Conservation (phyloP, 2,797 vertebrate genomes). For the Mus spretus region DNA sequence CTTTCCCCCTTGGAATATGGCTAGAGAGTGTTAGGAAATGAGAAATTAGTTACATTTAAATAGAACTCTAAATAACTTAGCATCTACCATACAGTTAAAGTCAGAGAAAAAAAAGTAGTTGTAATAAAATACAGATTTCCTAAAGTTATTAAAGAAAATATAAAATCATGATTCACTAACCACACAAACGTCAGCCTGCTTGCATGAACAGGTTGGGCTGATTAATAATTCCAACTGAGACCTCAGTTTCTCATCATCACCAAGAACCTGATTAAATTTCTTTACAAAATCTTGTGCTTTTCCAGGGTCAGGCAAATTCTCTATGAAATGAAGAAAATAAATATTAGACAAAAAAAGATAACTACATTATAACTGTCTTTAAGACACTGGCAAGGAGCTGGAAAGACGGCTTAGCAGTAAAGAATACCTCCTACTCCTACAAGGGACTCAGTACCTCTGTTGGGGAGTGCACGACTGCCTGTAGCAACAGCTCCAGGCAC, state of each 20-base stretch:
- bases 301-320: conserved; percentile 98
- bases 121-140: conserved; percentile 44
- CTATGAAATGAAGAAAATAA: conserved; percentile 87
- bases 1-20: not conserved
- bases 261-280: conserved; percentile 99
- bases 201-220: conserved; percentile 98
- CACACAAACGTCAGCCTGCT: conserved; percentile 99
- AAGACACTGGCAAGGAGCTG: conserved; percentile 11
- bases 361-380: conserved; percentile 36
- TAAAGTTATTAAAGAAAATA: not conserved
- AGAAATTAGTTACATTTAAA: conserved; percentile 26
- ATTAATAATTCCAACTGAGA: conserved; percentile 96
- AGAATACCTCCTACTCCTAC: not conserved
- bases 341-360: conserved; percentile 27
- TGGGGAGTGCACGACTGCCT: not conserved
- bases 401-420: not conserved
- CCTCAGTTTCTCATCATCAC: conserved; percentile 97
- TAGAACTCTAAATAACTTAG: not conserved
- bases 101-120: conserved; percentile 12
- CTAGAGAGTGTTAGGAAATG: not conserved
- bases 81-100: not conserved
- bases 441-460: not conserved
- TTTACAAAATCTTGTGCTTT: conserved; percentile 99
- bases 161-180: conserved; percentile 89
- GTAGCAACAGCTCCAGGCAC: not conserved